Evolutionary conservation across 2,797 vertebrate genomes (phyloP), one percentile per base, ranked within the genome.

Genomic region (Luscinia luscinia): DNA sequence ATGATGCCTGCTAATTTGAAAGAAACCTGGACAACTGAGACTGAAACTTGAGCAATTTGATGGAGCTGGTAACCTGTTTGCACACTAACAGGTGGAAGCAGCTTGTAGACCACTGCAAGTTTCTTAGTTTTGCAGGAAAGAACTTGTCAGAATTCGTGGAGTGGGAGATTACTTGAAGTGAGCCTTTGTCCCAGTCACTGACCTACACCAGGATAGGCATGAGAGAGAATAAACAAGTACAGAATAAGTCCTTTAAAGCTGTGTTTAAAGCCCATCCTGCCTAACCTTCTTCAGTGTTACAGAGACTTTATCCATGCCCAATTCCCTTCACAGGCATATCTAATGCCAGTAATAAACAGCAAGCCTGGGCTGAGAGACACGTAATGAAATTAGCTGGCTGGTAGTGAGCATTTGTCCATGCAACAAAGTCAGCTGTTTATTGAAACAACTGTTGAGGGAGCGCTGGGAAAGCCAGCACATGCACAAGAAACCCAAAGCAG

Each of bases 31-130:
- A 45, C 55, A 49, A 34, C 12, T 12, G 74, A 93, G 75, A 40
- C 61, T 51, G 76, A 77, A 94, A 92, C 70, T 58, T 30, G 57
- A 84, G 80, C 30, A 30, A 64, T 70, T 30, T 6, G 2, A 34
- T 8, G 36, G 59, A 91, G 58, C 41, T 36, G 27, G 69, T 84
- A 86, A 93, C 38, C 54, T 43, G 62, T 68, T 61, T 86, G 80
- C 34, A 64, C 43, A 79, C 1, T 11, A 70, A 57, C 4, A 86
- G 36, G 61, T 4, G 4, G 80, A 76, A 87, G 77, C 19, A 27
- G 36, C 74, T 86, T 7, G 0, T 11, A 48, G 40, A 43, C 24
- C 40, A 61, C 34, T 27, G 5, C 16, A 20, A 20, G 13, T 11
- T 48, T 74, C 21, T 38, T 19, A 58, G 23, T 22, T 55, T 75